Conservation (phyloP, 2,888 invertebrate species). For the Neoaliturus tenellus region DNA sequence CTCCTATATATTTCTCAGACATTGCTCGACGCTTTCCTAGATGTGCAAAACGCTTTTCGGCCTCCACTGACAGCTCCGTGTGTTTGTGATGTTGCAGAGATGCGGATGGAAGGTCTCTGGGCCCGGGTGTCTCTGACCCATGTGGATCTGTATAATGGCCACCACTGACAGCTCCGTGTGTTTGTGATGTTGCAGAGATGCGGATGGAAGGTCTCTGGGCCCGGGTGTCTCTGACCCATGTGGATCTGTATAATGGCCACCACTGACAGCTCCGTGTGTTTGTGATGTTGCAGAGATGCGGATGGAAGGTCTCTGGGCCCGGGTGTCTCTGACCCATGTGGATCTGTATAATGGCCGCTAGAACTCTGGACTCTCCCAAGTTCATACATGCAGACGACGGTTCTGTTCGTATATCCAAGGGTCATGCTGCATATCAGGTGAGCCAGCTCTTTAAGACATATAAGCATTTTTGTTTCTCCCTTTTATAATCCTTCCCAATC, state of each 20-base stretch:
- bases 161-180: conserved; percentile 50
- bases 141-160: conserved; percentile 68
- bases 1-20: too few species aligned
- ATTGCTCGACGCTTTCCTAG: too few species aligned
- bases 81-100: conserved; percentile 59
- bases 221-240: conserved; percentile 64
- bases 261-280: background rate
- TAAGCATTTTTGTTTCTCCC: too few species aligned
- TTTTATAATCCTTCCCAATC: too few species aligned
- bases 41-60: too few species aligned
- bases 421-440: conserved; percentile 50
- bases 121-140: conserved; percentile 62
- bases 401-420: conserved; percentile 47
- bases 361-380: conserved; percentile 36
- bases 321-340: conserved; percentile 65
- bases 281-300: conserved; percentile 60
- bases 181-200: conserved; percentile 60
- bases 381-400: conserved; percentile 46
- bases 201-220: conserved; percentile 60
- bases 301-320: conserved; percentile 61
- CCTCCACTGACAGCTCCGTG: conserved; percentile 58
- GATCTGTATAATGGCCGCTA: conserved; percentile 67
- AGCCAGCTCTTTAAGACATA: too few species aligned
- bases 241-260: conserved; percentile 68
- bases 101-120: conserved; percentile 61